These are phyloP conservation scores for Apostichopus japonicus DNA, from an alignment of 35 echinoderm and acorn worm species.

Conservation along the genomic window DNA sequence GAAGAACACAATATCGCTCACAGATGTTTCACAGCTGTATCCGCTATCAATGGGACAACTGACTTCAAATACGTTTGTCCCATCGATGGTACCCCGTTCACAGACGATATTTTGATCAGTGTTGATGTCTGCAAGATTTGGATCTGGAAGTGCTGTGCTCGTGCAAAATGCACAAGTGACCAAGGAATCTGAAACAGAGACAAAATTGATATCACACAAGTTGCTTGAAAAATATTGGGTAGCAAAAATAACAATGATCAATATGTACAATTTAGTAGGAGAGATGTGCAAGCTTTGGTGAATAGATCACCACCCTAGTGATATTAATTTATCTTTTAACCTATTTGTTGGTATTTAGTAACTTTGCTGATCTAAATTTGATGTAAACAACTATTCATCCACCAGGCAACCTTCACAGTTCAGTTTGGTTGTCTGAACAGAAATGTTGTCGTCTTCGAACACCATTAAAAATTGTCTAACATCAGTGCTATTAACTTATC, in stretches of 20 bases:
- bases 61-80: conserved; percentile 15
- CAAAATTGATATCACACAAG: not conserved
- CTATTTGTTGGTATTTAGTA: not conserved
- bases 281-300: not conserved
- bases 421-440: no score
- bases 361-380: not conserved
- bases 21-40: conserved; percentile 41
- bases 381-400: no score
- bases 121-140: not conserved
- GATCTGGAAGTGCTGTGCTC: conserved; percentile 25
- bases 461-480: no score
- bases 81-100: conserved; percentile 17
- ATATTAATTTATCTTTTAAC: not conserved
- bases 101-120: conserved; percentile 27
- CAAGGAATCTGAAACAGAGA: not conserved
- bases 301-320: not conserved
- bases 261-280: not conserved
- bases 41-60: not conserved
- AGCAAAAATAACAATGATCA: not conserved
- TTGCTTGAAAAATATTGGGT: not conserved
- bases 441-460: no score
- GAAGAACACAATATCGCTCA: conserved; percentile 11
- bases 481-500: no score
- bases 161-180: conserved; percentile 36
- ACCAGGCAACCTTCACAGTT: no score